Evolutionary conservation across 2,888 invertebrate species (phyloP).

Genomic region (Galeopsomyia nigrocyanea): DNA sequence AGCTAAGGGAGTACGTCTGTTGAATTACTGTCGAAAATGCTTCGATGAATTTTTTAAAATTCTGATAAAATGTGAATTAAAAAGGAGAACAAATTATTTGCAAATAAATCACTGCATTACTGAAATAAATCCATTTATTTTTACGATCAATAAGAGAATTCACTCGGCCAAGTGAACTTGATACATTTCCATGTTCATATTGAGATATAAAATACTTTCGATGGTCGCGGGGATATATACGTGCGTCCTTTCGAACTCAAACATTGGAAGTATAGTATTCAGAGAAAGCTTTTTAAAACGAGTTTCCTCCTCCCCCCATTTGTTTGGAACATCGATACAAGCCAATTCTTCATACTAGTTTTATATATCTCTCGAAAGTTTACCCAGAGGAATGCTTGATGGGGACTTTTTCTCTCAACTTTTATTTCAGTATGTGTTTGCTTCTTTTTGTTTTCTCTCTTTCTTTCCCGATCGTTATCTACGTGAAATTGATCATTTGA

Average conservation of each 20-base stretch:
- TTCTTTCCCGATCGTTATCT: constrained; percentile 25
- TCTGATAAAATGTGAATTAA: no score
- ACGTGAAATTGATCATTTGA: constrained; percentile 30
- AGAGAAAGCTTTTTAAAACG: constrained; percentile 15
- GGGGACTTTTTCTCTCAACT: constrained; percentile 26
- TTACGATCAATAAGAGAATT: no score
- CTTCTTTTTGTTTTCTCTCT: background rate
- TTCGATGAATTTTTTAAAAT: no score
- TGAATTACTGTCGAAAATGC: no score
- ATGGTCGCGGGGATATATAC: no score
- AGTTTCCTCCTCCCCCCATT: constrained; percentile 32
- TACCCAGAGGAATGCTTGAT: constrained; percentile 37
- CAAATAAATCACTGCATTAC: no score
- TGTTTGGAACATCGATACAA: constrained; percentile 38
- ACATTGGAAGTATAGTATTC: background rate
- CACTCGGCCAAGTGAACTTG: no score
- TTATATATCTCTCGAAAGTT: constrained; percentile 32
- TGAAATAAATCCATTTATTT: no score
- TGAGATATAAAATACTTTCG: no score
- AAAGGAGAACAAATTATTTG: no score
- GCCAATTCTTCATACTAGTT: constrained; percentile 36
- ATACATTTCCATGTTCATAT: no score
- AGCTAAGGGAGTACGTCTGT: no score
- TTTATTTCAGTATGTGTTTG: constrained; percentile 33
- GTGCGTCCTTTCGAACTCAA: background rate